Conservation (phyloP, 2,797 vertebrate species). For the Lagodon rhomboides region DNA sequence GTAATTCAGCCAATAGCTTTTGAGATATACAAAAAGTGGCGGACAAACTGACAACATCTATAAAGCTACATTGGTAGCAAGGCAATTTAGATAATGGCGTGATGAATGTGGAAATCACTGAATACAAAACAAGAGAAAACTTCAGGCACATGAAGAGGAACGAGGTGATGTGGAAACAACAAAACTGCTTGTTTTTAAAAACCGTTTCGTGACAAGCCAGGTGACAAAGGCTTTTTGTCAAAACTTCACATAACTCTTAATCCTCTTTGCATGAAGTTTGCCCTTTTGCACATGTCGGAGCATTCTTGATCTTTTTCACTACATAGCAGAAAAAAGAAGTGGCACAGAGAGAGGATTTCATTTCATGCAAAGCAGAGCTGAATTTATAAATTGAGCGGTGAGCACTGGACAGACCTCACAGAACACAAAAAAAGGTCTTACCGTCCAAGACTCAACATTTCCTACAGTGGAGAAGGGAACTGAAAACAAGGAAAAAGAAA, state of each 20-base stretch:
- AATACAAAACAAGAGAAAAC: neutral
- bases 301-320: neutral
- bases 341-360: neutral
- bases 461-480: neutral
- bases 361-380: slow-evolving; percentile 8
- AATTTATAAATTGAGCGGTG: neutral
- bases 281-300: neutral
- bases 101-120: neutral
- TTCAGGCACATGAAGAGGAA: neutral
- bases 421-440: slow-evolving; percentile 10
- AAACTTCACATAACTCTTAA: neutral
- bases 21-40: neutral
- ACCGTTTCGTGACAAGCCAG: neutral
- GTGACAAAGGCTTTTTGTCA: neutral
- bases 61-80: neutral
- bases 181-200: neutral
- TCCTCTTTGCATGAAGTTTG: neutral
- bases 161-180: neutral
- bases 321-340: neutral
- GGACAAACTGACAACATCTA: neutral
- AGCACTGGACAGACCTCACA: neutral
- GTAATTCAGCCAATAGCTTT: neutral
- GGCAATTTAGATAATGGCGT: neutral
- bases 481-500: slow-evolving; percentile 15
- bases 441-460: neutral